Evolutionary conservation across 2,888 invertebrate species (phyloP), one percentile per base, ranked within the genome.

Genomic region (Euzophera pinguis): DNA sequence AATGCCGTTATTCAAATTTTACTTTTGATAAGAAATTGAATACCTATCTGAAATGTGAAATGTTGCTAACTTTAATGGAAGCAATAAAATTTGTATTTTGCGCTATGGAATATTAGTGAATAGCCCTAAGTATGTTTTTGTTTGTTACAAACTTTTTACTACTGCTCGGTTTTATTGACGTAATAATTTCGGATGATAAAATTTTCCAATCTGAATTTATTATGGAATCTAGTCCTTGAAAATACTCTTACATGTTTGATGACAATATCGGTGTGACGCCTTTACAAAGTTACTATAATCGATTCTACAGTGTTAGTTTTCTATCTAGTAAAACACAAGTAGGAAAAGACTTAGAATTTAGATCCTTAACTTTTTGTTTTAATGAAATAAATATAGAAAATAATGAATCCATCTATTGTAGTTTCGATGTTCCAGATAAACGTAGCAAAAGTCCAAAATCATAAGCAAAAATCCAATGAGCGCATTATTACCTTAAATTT

Each of bases 21-120:
- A 78, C 77, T 80, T 82, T 81, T 78, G 81, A 84, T 83, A 83
- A 84, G 78, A 77, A 77, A 81, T 84, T 81, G 74, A 79, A 85
- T 83, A 72, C 80, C 73, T 77, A 78, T 78, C 73, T 68, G 70
- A 75, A 77, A 75, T 71, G 65, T 60, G 65, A 73, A 73, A 67
- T 79, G 73, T 81, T 75, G 70, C 65, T 65, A 71, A 73, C 62
- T 76, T 75, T 73, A 71, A 71, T 67, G 69, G 71, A 57, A 63
- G 67, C 67, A 72, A 73, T 72, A 68, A 71, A 75, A 71, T 64
- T 64, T 64, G 12, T 47, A 62, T 69, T 65, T 63, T 57, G 54
- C 17, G 37, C 35, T 34, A 29, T 35, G 37, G 38, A 51, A 48
- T 50, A 37, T 47, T 50, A 27, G 22, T 16, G 34, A 42, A 50